phyloP scores from a whole-genome alignment of 2,888 invertebrate genomes.

The Cordilura impudica region DNA sequence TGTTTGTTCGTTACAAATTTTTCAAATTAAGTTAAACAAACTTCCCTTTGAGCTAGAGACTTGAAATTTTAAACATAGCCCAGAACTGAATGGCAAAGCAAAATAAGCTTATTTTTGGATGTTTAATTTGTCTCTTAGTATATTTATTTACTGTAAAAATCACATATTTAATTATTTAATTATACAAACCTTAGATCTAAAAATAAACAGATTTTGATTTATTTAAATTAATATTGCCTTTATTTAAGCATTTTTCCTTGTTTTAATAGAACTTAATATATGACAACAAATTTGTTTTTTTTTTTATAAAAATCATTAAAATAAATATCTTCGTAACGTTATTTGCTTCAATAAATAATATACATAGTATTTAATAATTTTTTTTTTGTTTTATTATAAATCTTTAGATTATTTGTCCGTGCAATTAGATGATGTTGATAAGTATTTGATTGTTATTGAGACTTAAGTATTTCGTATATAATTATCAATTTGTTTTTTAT shows the following conservation, averaged over 20 bases:
- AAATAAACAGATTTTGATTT: background rate
- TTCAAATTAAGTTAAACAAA: no score
- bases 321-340: constrained; percentile 30
- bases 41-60: no score
- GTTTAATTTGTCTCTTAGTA: no score
- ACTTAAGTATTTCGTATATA: background rate
- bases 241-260: constrained; percentile 7
- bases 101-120: no score
- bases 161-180: no score
- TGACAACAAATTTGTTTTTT: constrained; percentile 1
- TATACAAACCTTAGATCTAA: background rate
- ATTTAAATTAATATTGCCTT: background rate
- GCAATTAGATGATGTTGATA: constrained; percentile 21
- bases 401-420: constrained; percentile 34
- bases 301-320: constrained; percentile 45
- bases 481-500: background rate
- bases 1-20: no score
- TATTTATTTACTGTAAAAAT: no score
- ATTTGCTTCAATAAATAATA: constrained; percentile 21
- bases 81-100: no score
- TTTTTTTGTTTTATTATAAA: constrained; percentile 18
- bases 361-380: background rate
- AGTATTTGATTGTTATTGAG: constrained; percentile 15
- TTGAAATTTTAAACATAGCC: no score
- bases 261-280: constrained; percentile 31